Evolutionary conservation across 1,140 invertebrate genomes (phyloP).

Genomic region (Drosophila grimshawi): DNA sequence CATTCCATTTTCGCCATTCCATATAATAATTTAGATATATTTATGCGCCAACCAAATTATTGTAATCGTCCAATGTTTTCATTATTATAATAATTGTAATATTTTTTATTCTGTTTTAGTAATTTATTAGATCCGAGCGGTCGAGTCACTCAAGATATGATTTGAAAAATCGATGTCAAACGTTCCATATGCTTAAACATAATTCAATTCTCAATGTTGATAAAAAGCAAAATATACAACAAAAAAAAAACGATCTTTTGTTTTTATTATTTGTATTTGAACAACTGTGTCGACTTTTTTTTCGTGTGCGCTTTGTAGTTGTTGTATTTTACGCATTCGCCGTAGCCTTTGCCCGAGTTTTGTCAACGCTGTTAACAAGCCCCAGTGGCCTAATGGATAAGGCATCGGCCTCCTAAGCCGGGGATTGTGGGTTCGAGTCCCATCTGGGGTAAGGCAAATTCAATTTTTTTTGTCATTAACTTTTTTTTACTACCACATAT

Average conservation of each 20-base stretch:
- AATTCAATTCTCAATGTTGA: slow-evolving; percentile 10
- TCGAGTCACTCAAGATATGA: slow-evolving; percentile 3
- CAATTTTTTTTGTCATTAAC: not conserved
- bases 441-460: slow-evolving; percentile 43
- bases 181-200: slow-evolving; percentile 2
- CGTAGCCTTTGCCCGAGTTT: slow-evolving; percentile 2
- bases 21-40: not conserved
- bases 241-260: not conserved
- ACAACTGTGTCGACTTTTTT: slow-evolving; percentile 13
- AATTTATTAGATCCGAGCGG: slow-evolving; percentile 6
- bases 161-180: slow-evolving; percentile 14
- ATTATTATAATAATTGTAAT: not conserved
- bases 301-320: not conserved
- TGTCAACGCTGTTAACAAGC: slow-evolving; percentile 3
- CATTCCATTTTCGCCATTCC: slow-evolving; percentile 3
- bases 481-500: not conserved
- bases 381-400: slow-evolving; percentile 75
- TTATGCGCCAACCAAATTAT: not conserved
- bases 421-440: slow-evolving; percentile 78
- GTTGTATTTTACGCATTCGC: not conserved
- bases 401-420: slow-evolving; percentile 78
- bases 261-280: not conserved
- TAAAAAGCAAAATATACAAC: not conserved
- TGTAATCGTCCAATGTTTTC: no score
- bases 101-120: slow-evolving; percentile 1